Evolutionary conservation across 2,113 vertebrate genomes (phyloP), one percentile per base, ranked within the genome.

Genomic region (Leuciscus idus): DNA sequence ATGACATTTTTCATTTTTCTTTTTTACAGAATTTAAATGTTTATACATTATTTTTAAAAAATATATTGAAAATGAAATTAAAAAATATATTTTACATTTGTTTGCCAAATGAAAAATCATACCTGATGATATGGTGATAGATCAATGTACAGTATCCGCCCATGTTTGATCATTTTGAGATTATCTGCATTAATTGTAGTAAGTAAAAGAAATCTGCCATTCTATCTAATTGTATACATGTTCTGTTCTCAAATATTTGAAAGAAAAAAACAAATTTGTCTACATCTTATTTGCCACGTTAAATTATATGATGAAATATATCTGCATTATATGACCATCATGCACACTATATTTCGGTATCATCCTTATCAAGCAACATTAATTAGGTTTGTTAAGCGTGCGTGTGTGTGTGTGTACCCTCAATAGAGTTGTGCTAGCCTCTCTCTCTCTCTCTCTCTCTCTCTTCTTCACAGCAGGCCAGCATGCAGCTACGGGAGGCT

Each of bases 401-500:
- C 13, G 61, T 39, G 36, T 57, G 28, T 46, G 70, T 33, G 59
- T 36, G 33, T 57, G 26, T 46, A 76, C 62, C 21, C 10, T n/a
- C 12, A 77, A 77, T 59, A 59, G 30, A 36, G 52, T 59, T 36
- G 50, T 79, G 28, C 76, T 61, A 62, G 33, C 4, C 30, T 23
- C 19, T 50, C 17, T 30, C n/a, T 23, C 21, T 39, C 36, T 39
- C 28, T 26, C 28, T n/a, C 57, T 48, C 36, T 30, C 70, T 30
- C 36, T 36, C 59, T 57, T 28, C 23, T 36, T 19, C 21, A 23
- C 82, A 64, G 84, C 61, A 72, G 87, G 83, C 70, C 83, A 70
- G 70, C 82, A 64, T 52, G 36, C 55, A 85, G 87, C 81, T 79
- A 62, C 59, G 43, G 84, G 78, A 85, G 43, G 19, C 66, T 70